A percentile compares a stretch with the other conserved stretches of the same genome.
These are phyloP conservation scores for Danaus chrysippus DNA, from an alignment of 2,888 invertebrate genomes.

Conservation along the genomic window DNA sequence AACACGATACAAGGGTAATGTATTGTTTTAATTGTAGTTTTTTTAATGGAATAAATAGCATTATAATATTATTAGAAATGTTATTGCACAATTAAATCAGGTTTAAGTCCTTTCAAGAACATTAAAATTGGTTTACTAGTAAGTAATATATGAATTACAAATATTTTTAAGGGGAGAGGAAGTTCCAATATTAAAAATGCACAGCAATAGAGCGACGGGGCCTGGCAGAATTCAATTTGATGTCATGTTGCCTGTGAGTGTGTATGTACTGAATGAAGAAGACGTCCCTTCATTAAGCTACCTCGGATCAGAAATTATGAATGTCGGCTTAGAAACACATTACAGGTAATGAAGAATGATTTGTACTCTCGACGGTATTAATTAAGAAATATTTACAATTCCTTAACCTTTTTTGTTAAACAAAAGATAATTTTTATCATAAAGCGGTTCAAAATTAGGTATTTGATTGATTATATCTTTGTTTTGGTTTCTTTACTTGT, in stretches of 20 bases:
- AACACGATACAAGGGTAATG: slow-evolving; percentile 79
- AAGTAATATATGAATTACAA: not conserved
- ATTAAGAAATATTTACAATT: not conserved
- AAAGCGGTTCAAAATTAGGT: no score
- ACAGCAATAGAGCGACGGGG: slow-evolving; percentile 81
- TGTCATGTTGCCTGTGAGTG: slow-evolving; percentile 73
- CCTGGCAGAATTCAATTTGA: slow-evolving; percentile 79
- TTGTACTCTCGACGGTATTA: not conserved
- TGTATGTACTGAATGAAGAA: slow-evolving; percentile 82
- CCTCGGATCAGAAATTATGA: slow-evolving; percentile 81
- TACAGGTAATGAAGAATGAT: slow-evolving; percentile 53
- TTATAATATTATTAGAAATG: no score
- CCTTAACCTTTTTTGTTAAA: not conserved
- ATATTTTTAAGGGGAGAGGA: slow-evolving; percentile 55
- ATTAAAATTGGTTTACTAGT: no score
- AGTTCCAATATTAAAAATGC: slow-evolving; percentile 75
- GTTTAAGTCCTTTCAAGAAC: no score
- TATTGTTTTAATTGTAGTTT: no score
- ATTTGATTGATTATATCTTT: no score
- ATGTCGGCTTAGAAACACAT: slow-evolving; percentile 78
- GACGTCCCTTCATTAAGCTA: slow-evolving; percentile 86
- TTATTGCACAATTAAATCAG: no score
- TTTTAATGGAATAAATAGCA: no score
- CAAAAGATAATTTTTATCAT: no score
- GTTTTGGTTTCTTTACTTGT: no score